A percentile compares a stretch with the other conserved stretches of the same genome.
These are phyloP conservation scores for Xerus inauris DNA, from an alignment of 2,113 vertebrate species.

Conservation along the genomic window DNA sequence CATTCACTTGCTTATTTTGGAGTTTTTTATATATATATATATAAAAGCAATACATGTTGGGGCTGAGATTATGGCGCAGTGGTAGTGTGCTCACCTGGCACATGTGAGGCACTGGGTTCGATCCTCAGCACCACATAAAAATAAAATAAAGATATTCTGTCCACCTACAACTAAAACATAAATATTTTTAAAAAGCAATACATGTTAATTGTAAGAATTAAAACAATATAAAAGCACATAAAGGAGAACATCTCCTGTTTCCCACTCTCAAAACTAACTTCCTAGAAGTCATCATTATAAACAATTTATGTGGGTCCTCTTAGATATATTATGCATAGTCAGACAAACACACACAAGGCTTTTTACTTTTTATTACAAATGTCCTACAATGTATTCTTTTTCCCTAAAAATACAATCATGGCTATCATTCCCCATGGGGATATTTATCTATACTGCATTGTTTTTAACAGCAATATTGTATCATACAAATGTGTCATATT, in stretches of 20 bases:
- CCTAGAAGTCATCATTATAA: background rate
- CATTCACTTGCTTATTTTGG: slow-evolving; percentile 19
- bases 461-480: slow-evolving; percentile 33
- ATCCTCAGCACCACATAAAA: too few species aligned
- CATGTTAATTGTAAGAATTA: background rate
- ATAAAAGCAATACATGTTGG: slow-evolving; percentile 1
- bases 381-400: background rate
- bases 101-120: too few species aligned
- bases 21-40: slow-evolving; percentile 44
- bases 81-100: too few species aligned
- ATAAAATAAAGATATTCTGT: too few species aligned
- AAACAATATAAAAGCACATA: background rate
- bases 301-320: background rate
- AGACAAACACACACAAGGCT: background rate
- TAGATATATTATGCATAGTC: background rate
- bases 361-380: background rate
- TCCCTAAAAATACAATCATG: background rate
- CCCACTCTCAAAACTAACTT: background rate
- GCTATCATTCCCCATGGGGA: background rate
- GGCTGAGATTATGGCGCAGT: too few species aligned
- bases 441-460: background rate
- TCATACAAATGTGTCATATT: background rate
- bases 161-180: too few species aligned
- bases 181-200: too few species aligned
- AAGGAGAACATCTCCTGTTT: slow-evolving; percentile 5